These are phyloP conservation scores for Pygocentrus nattereri DNA, from an alignment of 2,797 vertebrate species.

Conservation along the genomic window DNA sequence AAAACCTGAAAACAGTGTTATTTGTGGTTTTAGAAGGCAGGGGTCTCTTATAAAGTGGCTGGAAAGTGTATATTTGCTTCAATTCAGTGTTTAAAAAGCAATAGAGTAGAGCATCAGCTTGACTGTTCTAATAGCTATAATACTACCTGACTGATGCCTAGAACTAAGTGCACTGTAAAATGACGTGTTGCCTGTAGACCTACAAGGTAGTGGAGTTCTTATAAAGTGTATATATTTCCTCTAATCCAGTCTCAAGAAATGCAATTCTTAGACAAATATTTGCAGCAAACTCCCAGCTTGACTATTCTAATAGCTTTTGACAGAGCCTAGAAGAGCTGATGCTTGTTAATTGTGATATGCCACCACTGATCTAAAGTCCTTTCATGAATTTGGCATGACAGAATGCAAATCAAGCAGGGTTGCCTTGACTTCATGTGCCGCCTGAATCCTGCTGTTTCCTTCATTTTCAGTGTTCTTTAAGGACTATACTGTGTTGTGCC, in stretches of 20 bases:
- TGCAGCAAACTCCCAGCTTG: constrained; percentile 23
- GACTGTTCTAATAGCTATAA: no score
- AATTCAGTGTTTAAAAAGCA: no score
- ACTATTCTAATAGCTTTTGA: constrained; percentile 38
- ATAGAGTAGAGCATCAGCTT: no score
- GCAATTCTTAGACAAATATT: neutral
- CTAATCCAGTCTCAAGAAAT: neutral
- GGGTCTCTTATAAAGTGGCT: no score
- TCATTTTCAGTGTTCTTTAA: constrained; percentile 42
- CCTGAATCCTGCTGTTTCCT: constrained; percentile 47
- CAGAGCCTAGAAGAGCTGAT: constrained; percentile 42
- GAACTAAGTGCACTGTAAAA: neutral
- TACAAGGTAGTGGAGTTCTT: neutral
- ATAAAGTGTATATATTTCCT: neutral
- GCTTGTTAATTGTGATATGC: constrained; percentile 43
- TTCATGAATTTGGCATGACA: constrained; percentile 46
- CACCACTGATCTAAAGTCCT: constrained; percentile 38
- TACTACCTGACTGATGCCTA: no score
- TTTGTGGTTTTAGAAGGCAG: no score
- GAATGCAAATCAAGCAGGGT: constrained; percentile 47
- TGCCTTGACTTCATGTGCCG: constrained; percentile 25
- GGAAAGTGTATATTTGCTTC: no score
- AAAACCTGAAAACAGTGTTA: no score
- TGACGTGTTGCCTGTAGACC: neutral
- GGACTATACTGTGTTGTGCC: constrained; percentile 47